Evolutionary conservation across 1,140 invertebrate species (phyloP), one percentile per base, ranked within the genome.

Genomic region (Sminthurides bifidus): DNA sequence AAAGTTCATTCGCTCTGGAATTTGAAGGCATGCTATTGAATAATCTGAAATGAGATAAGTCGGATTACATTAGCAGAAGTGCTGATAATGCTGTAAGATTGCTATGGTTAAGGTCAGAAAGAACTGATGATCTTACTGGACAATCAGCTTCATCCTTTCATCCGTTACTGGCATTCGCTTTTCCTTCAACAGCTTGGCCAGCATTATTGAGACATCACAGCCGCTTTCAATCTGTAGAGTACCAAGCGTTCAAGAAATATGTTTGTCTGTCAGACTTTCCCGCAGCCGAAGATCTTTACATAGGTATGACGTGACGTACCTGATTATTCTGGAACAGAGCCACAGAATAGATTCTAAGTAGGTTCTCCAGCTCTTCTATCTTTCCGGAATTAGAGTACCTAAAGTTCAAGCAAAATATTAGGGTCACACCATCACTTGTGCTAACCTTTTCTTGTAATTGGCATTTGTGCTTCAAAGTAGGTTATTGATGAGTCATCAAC

Each of bases 191-290:
- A 63, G 17, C 33, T 63, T 63, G 14, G 61, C 45, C 49, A 63
- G 21, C 54, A 63, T 60, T 23, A 63, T 53, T 4, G 58, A 54
- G 3, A 63, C 61, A 37, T 63, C 61, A 44, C 50, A 45, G 2
- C 61, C 61, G 49, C 61, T 63, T 51, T 63, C 61, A 40, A 58
- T 26, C 58, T 63, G 29, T 45, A 40, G 17, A 54, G 21, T 10
- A 17, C 24, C 41, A 6, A 6, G 19, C 14, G n/a, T 35, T 35
- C n/a, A 10, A 35, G 8, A 35, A 8, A 35, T 35, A 35, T 46
- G 30, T 5, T 17, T 41, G 21, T 19, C 6, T 8, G 5, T 17
- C 5, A 8, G 21, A 23, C 12, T 17, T 44, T 41, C 24, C 24
- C 19, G 35, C 27, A 10, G 10, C 3, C 24, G 5, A 46, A 21